Conservation (phyloP, 53 echinoderm and acorn worm species). For the Astropecten irregularis region DNA sequence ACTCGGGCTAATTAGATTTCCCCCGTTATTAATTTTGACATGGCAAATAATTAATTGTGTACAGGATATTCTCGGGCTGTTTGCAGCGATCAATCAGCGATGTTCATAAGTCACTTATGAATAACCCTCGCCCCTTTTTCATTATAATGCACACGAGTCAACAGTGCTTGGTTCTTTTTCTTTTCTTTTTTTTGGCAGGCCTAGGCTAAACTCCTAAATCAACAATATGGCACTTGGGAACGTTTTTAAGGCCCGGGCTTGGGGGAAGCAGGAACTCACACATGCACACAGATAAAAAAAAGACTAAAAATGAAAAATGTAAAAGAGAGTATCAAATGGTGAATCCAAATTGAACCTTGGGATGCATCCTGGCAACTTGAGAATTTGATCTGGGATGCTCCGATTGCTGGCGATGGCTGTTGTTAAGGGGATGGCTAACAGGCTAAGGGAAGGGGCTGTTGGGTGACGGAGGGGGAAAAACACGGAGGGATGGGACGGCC, state of each 20-base stretch:
- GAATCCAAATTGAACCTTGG: constrained; percentile 31
- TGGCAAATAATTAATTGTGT: constrained; percentile 39
- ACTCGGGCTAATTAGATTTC: constrained; percentile 25
- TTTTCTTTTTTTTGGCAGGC: too few relatives aligned
- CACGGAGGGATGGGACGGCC: neutral
- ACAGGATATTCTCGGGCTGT: constrained; percentile 10
- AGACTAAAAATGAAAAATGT: neutral
- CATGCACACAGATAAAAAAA: too few relatives aligned
- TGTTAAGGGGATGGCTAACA: too few relatives aligned
- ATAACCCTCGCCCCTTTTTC: constrained; percentile 2
- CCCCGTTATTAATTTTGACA: constrained; percentile 52
- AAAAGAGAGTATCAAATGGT: constrained; percentile 37
- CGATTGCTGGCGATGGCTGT: neutral
- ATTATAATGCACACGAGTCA: constrained; percentile 23
- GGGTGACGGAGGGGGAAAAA: neutral
- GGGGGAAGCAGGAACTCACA: too few relatives aligned
- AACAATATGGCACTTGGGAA: constrained; percentile 17
- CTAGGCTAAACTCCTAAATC: constrained; percentile 44
- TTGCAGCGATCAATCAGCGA: constrained; percentile 26
- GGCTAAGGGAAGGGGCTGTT: too few relatives aligned
- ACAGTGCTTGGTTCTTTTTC: neutral
- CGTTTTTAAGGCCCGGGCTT: neutral
- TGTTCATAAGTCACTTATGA: constrained; percentile 40
- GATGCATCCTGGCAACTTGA: constrained; percentile 27
- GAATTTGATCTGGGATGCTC: constrained; percentile 7